Percentiles rank a stretch among this genome's conserved stretches.
Evolutionary conservation across 2,113 vertebrate species (phyloP).

Genomic region (Ptilorrhoa leucosticta): DNA sequence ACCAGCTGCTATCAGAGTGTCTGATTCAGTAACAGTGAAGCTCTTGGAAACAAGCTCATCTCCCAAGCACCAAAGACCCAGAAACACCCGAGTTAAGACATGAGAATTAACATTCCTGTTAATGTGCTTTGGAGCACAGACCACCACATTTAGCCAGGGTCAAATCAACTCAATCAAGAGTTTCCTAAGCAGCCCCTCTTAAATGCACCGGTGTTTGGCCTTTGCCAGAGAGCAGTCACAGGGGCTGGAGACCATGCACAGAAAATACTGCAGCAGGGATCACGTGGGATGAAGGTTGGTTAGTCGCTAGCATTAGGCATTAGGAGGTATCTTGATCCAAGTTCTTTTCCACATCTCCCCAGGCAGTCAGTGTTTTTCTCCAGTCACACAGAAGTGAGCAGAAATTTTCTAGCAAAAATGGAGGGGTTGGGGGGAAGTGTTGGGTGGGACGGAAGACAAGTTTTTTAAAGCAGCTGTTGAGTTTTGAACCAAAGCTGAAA

Average conservation of each 20-base stretch:
- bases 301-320: not conserved
- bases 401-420: not conserved
- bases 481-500: not conserved
- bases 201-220: not conserved
- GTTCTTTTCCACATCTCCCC: not conserved
- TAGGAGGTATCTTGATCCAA: not conserved
- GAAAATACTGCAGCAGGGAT: not conserved
- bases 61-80: not conserved
- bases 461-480: not conserved
- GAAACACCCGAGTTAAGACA: not conserved
- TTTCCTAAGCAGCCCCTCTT: not conserved
- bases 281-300: not conserved
- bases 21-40: not conserved
- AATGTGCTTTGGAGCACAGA: not conserved
- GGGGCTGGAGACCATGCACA: not conserved
- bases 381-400: not conserved
- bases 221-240: not conserved
- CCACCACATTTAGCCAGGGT: not conserved
- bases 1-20: not conserved
- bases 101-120: not conserved
- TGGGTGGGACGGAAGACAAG: not conserved
- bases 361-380: not conserved
- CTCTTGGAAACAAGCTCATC: not conserved
- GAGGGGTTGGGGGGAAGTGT: rapidly evolving
- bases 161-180: not conserved